Evolutionary conservation across 2,888 invertebrate genomes (phyloP).

Genomic region (Neoascia interrupta): DNA sequence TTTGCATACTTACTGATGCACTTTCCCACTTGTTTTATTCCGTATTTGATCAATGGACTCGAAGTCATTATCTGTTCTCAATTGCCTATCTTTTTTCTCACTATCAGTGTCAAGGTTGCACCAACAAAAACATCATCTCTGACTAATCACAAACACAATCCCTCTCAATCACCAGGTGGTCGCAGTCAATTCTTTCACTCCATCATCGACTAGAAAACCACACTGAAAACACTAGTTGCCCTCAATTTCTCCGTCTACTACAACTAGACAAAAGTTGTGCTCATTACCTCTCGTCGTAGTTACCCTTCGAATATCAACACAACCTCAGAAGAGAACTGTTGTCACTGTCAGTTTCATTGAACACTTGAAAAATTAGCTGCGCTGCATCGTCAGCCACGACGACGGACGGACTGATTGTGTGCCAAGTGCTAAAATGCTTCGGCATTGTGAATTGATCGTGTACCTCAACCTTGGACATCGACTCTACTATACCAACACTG

Average conservation of each 20-base stretch:
- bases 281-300: background rate
- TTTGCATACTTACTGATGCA: too few relatives aligned
- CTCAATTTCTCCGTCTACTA: conserved; percentile 19
- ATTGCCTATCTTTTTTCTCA: too few relatives aligned
- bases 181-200: background rate
- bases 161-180: conserved; percentile 52
- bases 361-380: conserved; percentile 36
- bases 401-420: too few relatives aligned
- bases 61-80: too few relatives aligned
- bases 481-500: conserved; percentile 27
- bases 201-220: conserved; percentile 8
- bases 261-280: too few relatives aligned
- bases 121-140: background rate
- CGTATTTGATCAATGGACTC: too few relatives aligned
- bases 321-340: too few relatives aligned
- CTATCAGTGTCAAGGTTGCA: conserved; percentile 37
- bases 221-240: conserved; percentile 7
- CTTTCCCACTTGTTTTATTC: too few relatives aligned
- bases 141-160: background rate
- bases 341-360: conserved; percentile 25
- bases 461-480: conserved; percentile 48
- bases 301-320: conserved; percentile 40
- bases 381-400: background rate
- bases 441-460: conserved; percentile 27
- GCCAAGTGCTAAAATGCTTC: conserved; percentile 42